Base-by-base conservation (phyloP, 64 coral and sea anemone species). In the Actinia equina region DNA sequence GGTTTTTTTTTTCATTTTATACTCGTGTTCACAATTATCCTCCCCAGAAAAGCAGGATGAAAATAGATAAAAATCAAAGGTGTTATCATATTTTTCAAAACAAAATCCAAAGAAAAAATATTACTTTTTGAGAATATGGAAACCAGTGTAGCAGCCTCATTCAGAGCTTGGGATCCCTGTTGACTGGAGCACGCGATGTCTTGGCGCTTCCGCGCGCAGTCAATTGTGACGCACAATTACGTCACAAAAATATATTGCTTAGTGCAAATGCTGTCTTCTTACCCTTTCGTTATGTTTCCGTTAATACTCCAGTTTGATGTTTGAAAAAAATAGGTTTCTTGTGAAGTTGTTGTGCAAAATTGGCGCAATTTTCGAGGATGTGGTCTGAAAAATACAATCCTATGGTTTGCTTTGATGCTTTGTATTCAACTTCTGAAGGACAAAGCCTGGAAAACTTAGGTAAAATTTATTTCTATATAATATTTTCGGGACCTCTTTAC, bases 341-440 rank as follows among this genome's bases (percentile, higher is more conserved):
- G n/a, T 16, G 25, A 0, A 15, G 1, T 41, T 74, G 7, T 74
- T 15, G 9, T 0, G n/a, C 12, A 74, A 74, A 27, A 41, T 74
- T 42, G 20, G 1, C 23, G 6, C 12, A 14, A 23, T 30, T 37
- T 30, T 74, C 26, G 26, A 74, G 2, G 10, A 74, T 74, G 69
- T 74, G 69, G 69, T 74, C 69, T 30, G 27, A 74, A 10, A 74
- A 74, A 74, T 74, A 74, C 69, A 74, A 74, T 2, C 69, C 69
- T 12, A 42, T 30, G 26, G 69, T 30, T 9, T 74, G 69, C 25
- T 74, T 74, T 41, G 69, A 74, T 74, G 69, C 69, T 74, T 30
- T 74, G 26, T 74, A 37, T 16, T 74, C 69, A 9, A 30, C n/a
- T 2, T 74, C 69, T 74, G 23, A 30, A 13, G 69, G 23, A 74